These are phyloP conservation scores for Druon quercuslanigerum DNA, from an alignment of 1,140 invertebrate species.

Conservation along the genomic window DNA sequence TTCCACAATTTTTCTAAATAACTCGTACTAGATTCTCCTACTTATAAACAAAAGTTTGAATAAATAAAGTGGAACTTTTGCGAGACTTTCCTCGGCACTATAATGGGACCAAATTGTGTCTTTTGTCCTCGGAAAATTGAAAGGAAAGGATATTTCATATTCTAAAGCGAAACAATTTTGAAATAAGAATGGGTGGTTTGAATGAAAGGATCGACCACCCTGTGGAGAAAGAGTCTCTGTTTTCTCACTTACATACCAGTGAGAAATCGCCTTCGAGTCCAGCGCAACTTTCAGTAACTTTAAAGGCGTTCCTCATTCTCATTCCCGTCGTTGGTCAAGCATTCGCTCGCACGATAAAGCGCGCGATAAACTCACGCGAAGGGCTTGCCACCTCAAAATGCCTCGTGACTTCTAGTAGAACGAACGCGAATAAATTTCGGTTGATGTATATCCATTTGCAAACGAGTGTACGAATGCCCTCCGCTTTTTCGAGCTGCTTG, in stretches of 20 bases:
- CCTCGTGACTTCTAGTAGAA: slow-evolving; percentile 43
- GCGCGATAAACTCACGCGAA: slow-evolving; percentile 38
- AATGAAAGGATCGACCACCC: slow-evolving; percentile 5
- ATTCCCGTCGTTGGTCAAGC: slow-evolving; percentile 15
- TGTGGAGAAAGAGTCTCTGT: slow-evolving; percentile 4
- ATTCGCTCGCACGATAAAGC: slow-evolving; percentile 41
- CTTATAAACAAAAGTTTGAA: too few relatives aligned
- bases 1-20: too few relatives aligned
- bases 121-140: too few relatives aligned
- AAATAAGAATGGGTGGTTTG: neutral
- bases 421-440: slow-evolving; percentile 45
- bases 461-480: neutral
- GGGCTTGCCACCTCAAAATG: slow-evolving; percentile 1
- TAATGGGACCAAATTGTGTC: too few relatives aligned
- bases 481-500: slow-evolving; percentile 20
- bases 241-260: slow-evolving; percentile 10
- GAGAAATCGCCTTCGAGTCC: slow-evolving; percentile 2
- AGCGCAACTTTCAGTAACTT: neutral
- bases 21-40: too few relatives aligned
- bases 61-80: too few relatives aligned
- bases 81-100: too few relatives aligned
- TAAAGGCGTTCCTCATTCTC: slow-evolving; percentile 28
- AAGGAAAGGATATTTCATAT: neutral
- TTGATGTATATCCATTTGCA: slow-evolving; percentile 36
- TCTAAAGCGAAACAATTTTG: slow-evolving; percentile 27